Evolutionary conservation across 2,888 invertebrate genomes (phyloP), one percentile per base, ranked within the genome.

Genomic region (Drosophila infuscata): DNA sequence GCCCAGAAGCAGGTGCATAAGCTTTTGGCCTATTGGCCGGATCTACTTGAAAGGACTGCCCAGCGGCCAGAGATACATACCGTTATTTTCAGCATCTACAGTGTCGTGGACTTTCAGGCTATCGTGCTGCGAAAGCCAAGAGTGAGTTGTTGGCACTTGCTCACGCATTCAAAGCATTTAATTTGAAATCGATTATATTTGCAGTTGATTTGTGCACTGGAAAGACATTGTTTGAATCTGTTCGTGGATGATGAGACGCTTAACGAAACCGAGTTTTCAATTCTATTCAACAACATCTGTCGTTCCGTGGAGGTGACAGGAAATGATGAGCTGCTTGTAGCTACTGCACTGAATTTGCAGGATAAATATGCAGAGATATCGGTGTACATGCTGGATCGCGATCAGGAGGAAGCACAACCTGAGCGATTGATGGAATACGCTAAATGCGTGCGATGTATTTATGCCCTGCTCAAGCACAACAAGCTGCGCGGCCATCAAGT

Each of bases 161-260:
- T 20, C 41, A 11, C 15, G 17, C 5, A 36, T 32, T 12, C 15
- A 29, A n/a, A 32, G 30, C 17, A 46, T 32, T 20, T 29, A 0
- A 2, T 57, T 25, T 35, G 33, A 25, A 46, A 46, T 15, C 8
- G 8, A 25, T 25, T 25, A 25, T 12, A 30, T 56, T 30, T 46
- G 15, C 29, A 89, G 88, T 17, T 90, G 4, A 36, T 84, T 11
- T 17, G 15, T 12, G 20, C 15, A 0, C 43, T 85, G 11, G 90
- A 85, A 56, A 48, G 3, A 3, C 60, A 36, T 17, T 70, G 76
- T 15, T n/a, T 84, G 1, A 35, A 66, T 0, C 63, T 49, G 7
- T 85, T 88, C 46, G 32, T 86, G 15, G 12, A 59, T 1, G 83
- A 88, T 46, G 54, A 78, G 2, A 65, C 83, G 1, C 70, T 85